Evolutionary conservation across 1,140 invertebrate species (phyloP).

Genomic region (Spodoptera litura): DNA sequence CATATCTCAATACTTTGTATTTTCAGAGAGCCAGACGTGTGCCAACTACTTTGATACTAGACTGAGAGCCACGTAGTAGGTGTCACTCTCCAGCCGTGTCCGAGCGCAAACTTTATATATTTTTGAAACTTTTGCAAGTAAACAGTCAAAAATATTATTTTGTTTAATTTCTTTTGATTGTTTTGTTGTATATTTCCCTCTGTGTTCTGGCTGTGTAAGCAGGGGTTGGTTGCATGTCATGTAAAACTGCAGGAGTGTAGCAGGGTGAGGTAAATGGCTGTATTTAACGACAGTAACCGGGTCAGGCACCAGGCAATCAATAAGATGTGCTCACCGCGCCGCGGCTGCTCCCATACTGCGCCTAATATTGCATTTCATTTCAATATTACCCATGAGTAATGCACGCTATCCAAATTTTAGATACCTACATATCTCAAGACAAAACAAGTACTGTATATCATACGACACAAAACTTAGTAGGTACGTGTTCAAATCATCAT

Average conservation of each 20-base stretch:
- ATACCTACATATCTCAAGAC: no score
- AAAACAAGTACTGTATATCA: no score
- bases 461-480: no score
- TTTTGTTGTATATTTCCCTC: not conserved
- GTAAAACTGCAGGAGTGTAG: no score
- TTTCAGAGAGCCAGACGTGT: constrained; percentile 28
- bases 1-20: constrained; percentile 1
- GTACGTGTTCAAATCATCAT: no score
- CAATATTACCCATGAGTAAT: no score
- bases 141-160: constrained; percentile 14
- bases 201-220: not conserved
- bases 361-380: not conserved
- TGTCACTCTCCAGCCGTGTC: not conserved
- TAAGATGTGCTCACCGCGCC: not conserved
- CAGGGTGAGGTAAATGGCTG: not conserved
- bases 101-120: not conserved
- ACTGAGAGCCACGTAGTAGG: constrained; percentile 9
- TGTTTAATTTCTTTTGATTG: constrained; percentile 19
- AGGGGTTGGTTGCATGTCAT: no score
- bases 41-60: constrained; percentile 1
- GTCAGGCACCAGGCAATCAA: constrained; percentile 22
- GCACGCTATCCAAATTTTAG: no score
- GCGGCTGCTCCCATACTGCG: not conserved
- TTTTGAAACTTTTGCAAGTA: constrained; percentile 18
- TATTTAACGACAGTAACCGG: constrained; percentile 19